Evolutionary conservation across 2,113 vertebrate genomes (phyloP).

Genomic region (Pavo muticus): DNA sequence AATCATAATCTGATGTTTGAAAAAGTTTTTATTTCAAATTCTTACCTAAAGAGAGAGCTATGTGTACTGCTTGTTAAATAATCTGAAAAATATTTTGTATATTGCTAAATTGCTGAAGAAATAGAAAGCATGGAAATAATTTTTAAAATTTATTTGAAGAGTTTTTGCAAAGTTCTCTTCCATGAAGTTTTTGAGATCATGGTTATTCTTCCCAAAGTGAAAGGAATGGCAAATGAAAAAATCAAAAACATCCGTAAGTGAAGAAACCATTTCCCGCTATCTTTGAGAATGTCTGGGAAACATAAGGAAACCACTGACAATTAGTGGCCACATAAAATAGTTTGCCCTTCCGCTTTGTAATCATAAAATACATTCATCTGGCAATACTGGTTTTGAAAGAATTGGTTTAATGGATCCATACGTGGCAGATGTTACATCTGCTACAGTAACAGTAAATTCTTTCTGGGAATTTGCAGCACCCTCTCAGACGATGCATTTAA

Average conservation of each 20-base stretch:
- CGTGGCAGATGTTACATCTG: conserved; percentile 46
- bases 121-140: neutral
- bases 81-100: neutral
- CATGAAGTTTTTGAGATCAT: neutral
- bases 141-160: neutral
- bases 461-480: conserved; percentile 21
- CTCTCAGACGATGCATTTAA: neutral
- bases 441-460: neutral
- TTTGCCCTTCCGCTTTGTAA: conserved; percentile 45
- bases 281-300: conserved; percentile 52
- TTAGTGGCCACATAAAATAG: conserved; percentile 55
- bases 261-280: conserved; percentile 48
- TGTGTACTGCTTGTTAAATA: neutral
- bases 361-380: conserved; percentile 47
- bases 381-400: conserved; percentile 2
- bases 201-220: conserved; percentile 1
- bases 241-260: conserved; percentile 4
- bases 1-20: neutral
- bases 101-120: neutral
- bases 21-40: neutral
- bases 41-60: neutral
- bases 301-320: conserved; percentile 67
- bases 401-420: neutral
- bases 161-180: neutral
- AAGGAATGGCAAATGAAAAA: conserved; percentile 1